Base-by-base conservation (phyloP, 2,888 invertebrate species). In the Monoplex corrugatus region DNA sequence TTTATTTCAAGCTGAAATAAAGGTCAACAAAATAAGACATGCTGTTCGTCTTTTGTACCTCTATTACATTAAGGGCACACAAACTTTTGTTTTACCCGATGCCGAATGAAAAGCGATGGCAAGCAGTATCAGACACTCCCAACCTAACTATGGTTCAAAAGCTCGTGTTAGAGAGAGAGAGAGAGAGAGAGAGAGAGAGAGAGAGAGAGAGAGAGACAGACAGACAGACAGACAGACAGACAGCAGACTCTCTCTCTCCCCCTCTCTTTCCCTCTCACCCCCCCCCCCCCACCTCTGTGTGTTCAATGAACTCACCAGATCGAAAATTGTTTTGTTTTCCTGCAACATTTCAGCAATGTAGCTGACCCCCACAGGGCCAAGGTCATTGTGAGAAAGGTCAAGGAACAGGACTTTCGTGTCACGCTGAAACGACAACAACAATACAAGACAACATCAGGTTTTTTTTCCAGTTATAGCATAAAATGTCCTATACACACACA, bases 271-370 rank as follows among this genome's bases (percentile, higher is more conserved):
- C 75, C 75, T 28, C 38, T 13, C 75, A 6, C 16, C 75, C 19
- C 75, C 3, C 75, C 10, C 75, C 1, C 75, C 10, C 75, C 23
- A 35, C 38, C 75, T 13, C 38, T 3, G 35, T 38, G 1, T 75
- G 2, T 1, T 10, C n/a, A n/a, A n/a, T n/a, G n/a, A 86, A 92
- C 93, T 91, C 90, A 95, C 95, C 91, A 95, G 83, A 85, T 94
- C 93, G 43, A 87, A 91, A 32, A 95, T 89, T 8, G 91, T 91
- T 23, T 89, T 90, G 80, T 94, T 95, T 19, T 91, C 92, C 8
- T 90, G 87, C 85, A 94, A 86, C 94, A 94, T 94, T 86, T 94
- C 93, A 28, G 93, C 92, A 13, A 95, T 89, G 89, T 94, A 94
- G 89, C 91, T 92, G 10, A 93, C 91, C 40, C 94, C 94, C 3